Evolutionary conservation across 2,888 invertebrate species (phyloP).

Genomic region (Anticlea derivata): DNA sequence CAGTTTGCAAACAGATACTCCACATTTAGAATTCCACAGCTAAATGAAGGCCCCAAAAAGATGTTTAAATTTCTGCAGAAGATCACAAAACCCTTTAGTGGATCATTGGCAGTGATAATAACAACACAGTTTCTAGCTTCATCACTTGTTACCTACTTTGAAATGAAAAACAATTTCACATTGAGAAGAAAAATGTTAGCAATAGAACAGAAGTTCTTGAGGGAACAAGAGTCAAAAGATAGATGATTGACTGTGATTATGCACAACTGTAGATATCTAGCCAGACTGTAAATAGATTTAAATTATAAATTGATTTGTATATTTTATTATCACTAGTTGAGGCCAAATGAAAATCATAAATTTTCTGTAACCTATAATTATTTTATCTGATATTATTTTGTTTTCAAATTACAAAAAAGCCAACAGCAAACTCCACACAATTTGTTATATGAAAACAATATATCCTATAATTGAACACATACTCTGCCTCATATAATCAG

Average conservation of each 20-base stretch:
- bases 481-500: conserved; percentile 37
- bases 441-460: conserved; percentile 49
- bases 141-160: conserved; percentile 84
- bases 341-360: conserved; percentile 28
- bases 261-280: conserved; percentile 21
- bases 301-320: conserved; percentile 14
- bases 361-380: conserved; percentile 52
- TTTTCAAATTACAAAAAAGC: conserved; percentile 62
- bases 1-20: conserved; percentile 85
- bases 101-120: conserved; percentile 72
- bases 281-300: conserved; percentile 34
- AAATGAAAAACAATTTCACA: conserved; percentile 79
- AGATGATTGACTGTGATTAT: conserved; percentile 14
- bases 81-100: conserved; percentile 80
- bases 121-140: conserved; percentile 80
- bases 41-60: conserved; percentile 81
- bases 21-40: conserved; percentile 86
- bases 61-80: conserved; percentile 79
- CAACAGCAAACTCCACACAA: conserved; percentile 60
- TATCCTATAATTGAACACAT: conserved; percentile 59
- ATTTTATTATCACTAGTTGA: conserved; percentile 21
- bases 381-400: conserved; percentile 55
- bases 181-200: conserved; percentile 64
- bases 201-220: conserved; percentile 57
- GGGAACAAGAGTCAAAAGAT: conserved; percentile 32